Conservation (phyloP, 2,888 invertebrate species). For the Rotaria macrura region DNA sequence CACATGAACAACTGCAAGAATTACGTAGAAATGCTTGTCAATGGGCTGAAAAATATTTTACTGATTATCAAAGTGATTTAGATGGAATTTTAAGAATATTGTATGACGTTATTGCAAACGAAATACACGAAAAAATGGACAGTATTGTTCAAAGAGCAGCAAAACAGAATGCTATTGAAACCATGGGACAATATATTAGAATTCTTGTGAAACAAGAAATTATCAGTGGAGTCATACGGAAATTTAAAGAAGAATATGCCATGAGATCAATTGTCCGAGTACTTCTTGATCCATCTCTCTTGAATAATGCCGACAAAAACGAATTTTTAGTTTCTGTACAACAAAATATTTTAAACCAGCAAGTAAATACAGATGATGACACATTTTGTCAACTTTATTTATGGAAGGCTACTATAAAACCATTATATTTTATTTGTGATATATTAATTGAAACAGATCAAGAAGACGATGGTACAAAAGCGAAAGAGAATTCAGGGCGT, state of each 20-base stretch:
- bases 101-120: not conserved
- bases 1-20: not conserved
- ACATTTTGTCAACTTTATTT: not conserved
- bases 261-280: not conserved
- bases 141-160: not conserved
- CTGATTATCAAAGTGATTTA: not conserved
- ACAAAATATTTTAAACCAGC: not conserved
- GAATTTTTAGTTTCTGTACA: not conserved
- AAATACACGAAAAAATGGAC: not conserved
- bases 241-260: not conserved
- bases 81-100: not conserved
- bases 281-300: not conserved
- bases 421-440: not conserved
- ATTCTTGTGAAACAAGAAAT: not conserved
- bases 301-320: not conserved
- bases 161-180: not conserved
- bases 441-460: not conserved
- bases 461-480: not conserved
- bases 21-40: not conserved
- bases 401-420: not conserved
- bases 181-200: not conserved
- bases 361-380: not conserved
- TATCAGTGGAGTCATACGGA: not conserved
- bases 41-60: not conserved
- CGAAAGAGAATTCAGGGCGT: not conserved